Conservation (phyloP, 2,113 vertebrate species). For the Oryzias melastigma region DNA sequence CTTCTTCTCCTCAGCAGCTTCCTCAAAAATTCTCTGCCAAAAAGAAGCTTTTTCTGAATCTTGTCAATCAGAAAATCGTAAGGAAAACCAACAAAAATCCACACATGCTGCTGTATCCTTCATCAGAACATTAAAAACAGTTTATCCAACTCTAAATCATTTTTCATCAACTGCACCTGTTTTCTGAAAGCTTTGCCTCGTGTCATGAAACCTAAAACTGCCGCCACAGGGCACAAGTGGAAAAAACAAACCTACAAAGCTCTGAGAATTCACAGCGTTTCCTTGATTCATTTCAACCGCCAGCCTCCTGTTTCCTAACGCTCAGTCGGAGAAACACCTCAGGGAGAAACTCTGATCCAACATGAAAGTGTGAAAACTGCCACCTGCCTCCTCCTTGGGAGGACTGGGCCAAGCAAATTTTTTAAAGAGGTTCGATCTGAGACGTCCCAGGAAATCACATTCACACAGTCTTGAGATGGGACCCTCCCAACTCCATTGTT, state of each 20-base stretch:
- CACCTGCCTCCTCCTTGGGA: conserved; percentile 45
- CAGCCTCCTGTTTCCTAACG: neutral
- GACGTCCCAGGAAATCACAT: conserved; percentile 19
- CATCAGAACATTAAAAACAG: too few species aligned
- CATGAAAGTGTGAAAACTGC: conserved; percentile 48
- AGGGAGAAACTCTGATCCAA: conserved; percentile 23
- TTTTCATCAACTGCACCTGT: too few species aligned
- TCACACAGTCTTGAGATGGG: conserved; percentile 6
- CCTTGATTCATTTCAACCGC: neutral
- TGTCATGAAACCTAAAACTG: too few species aligned
- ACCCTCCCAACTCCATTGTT: neutral
- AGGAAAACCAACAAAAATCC: neutral
- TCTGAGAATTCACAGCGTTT: neutral
- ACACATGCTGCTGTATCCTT: too few species aligned
- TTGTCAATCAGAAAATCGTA: neutral
- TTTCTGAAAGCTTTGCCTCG: neutral
- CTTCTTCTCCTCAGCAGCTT: conserved; percentile 31
- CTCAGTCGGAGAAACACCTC: conserved; percentile 11
- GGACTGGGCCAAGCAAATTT: neutral
- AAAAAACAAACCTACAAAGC: neutral
- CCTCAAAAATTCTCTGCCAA: conserved; percentile 18
- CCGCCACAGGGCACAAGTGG: too few species aligned
- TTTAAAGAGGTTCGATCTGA: conserved; percentile 3
- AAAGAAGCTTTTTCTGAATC: neutral
- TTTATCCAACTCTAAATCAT: too few species aligned